Evolutionary conservation across 2,797 vertebrate genomes (phyloP).

Genomic region (Xenopus petersii): DNA sequence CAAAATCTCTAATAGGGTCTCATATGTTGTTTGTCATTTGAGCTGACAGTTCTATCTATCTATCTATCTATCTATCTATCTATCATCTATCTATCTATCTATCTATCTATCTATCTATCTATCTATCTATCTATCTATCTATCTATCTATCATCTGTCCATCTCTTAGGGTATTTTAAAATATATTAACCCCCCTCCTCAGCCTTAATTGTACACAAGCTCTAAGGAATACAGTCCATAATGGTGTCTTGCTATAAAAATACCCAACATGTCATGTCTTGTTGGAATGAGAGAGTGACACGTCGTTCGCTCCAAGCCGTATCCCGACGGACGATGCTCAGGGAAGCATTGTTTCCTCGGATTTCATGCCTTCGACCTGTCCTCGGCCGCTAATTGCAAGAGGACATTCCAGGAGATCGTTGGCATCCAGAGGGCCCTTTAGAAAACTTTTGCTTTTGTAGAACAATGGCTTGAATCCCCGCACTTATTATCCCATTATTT

Average conservation of each 20-base stretch:
- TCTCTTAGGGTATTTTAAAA: background rate
- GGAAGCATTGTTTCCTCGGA: background rate
- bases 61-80: too few relatives aligned
- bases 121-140: too few relatives aligned
- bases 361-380: background rate
- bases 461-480: background rate
- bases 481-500: background rate
- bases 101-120: too few relatives aligned
- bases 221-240: too few relatives aligned
- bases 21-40: too few relatives aligned
- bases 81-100: too few relatives aligned
- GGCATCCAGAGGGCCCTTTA: background rate
- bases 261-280: slow-evolving; percentile 15
- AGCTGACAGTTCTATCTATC: too few relatives aligned
- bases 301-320: background rate
- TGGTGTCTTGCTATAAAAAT: background rate
- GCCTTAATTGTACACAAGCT: too few relatives aligned
- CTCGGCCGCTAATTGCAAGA: background rate
- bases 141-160: background rate
- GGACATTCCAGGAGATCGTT: background rate
- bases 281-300: background rate
- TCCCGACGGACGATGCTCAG: background rate
- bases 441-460: background rate
- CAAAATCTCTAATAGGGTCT: too few relatives aligned
- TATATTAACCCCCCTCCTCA: too few relatives aligned